Conservation (phyloP, 2,113 vertebrate species). For the Pituophis catenifer region DNA sequence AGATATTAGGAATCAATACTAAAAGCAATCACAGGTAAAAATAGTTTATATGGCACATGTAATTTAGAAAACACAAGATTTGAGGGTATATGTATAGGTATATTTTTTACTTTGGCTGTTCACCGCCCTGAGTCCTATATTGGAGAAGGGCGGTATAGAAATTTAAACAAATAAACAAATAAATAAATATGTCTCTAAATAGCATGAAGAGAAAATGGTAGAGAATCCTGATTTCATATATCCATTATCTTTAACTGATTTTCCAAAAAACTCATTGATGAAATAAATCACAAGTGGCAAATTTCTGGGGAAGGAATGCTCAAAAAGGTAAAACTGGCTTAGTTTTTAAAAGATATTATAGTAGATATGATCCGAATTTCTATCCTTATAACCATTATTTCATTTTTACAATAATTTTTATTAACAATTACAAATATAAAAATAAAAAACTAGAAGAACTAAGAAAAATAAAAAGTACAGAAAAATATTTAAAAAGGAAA, state of each 20-base stretch:
- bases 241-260: neutral
- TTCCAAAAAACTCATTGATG: neutral
- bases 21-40: neutral
- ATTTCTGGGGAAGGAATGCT: neutral
- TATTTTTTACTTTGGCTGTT: too few species aligned
- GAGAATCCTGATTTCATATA: neutral
- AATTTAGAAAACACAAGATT: neutral
- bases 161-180: too few species aligned
- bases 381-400: neutral
- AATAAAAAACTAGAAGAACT: neutral
- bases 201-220: neutral
- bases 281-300: neutral
- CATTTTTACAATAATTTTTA: neutral
- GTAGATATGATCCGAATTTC: neutral
- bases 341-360: neutral
- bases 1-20: neutral
- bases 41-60: neutral
- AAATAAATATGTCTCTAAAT: neutral
- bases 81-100: neutral
- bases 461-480: neutral
- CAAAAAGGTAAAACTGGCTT: neutral
- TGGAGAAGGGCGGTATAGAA: too few species aligned
- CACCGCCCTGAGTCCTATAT: too few species aligned
- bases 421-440: neutral
- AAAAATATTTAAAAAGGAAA: neutral